phyloP scores from a whole-genome alignment of 2,113 vertebrate genomes.

The Macquaria ambigua region DNA sequence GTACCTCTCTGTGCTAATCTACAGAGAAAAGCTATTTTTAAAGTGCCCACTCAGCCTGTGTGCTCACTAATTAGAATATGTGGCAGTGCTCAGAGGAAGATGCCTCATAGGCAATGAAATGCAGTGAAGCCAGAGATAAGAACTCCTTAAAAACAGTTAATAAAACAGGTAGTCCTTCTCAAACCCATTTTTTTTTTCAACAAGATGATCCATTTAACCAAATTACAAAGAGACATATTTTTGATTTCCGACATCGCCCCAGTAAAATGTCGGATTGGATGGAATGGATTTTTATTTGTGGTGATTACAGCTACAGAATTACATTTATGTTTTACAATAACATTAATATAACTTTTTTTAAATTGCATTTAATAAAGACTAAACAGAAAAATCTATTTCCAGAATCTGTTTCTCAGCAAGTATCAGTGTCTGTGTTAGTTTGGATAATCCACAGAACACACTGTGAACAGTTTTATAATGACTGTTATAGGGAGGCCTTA shows the following conservation, averaged over 20 bases:
- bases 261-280: neutral
- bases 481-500: neutral
- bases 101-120: constrained; percentile 45
- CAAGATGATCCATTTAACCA: neutral
- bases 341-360: neutral
- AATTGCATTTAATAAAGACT: neutral
- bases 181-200: constrained; percentile 11
- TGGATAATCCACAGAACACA: neutral
- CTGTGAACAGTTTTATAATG: neutral
- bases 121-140: constrained; percentile 38
- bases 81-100: constrained; percentile 54
- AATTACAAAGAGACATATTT: neutral
- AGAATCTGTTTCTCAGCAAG: neutral
- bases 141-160: constrained; percentile 42
- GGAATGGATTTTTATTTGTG: neutral
- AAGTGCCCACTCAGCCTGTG: constrained; percentile 52
- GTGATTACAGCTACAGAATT: neutral
- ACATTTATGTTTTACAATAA: neutral
- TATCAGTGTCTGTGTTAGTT: neutral
- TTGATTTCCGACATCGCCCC: neutral
- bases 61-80: constrained; percentile 68
- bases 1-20: constrained; percentile 36
- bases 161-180: constrained; percentile 30
- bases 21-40: constrained; percentile 61
- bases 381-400: neutral